Conservation (phyloP, 2,888 invertebrate genomes). For the Cantharis nigra region DNA sequence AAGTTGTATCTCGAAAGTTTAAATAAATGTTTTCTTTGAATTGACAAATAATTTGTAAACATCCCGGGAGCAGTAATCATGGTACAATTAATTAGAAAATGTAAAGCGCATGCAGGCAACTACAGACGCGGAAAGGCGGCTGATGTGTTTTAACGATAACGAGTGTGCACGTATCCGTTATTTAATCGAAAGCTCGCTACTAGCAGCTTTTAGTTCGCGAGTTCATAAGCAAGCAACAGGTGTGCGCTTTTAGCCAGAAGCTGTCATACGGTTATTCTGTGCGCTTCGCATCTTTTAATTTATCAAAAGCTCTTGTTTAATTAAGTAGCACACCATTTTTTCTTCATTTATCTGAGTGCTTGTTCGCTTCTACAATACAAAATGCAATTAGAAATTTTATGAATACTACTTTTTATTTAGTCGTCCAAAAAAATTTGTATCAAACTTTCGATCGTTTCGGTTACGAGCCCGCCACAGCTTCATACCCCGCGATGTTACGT, state of each 20-base stretch:
- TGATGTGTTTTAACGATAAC: constrained; percentile 35
- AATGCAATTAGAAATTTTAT: constrained; percentile 7
- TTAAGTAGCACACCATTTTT: constrained; percentile 18
- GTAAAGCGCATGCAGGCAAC: constrained; percentile 13
- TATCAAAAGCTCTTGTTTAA: constrained; percentile 20
- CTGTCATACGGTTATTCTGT: constrained; percentile 15
- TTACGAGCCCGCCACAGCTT: neutral
- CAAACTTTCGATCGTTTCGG: neutral
- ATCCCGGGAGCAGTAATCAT: neutral
- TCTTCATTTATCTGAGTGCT: constrained; percentile 17
- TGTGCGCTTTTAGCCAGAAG: constrained; percentile 31
- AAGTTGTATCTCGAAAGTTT: neutral
- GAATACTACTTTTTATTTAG: neutral
- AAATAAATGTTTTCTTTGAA: neutral
- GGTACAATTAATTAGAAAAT: constrained; percentile 2
- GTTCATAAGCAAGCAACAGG: constrained; percentile 29
- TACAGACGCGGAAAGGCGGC: constrained; percentile 20
- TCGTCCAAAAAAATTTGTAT: neutral
- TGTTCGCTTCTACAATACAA: neutral
- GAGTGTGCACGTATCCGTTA: constrained; percentile 40
- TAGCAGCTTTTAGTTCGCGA: constrained; percentile 34
- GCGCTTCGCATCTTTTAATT: constrained; percentile 22
- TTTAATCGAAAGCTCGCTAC: constrained; percentile 39
- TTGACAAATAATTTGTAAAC: constrained; percentile 1
- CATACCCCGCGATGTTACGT: neutral